phyloP scores from a whole-genome alignment of 2,888 invertebrate species.

The Sicus ferrugineus region DNA sequence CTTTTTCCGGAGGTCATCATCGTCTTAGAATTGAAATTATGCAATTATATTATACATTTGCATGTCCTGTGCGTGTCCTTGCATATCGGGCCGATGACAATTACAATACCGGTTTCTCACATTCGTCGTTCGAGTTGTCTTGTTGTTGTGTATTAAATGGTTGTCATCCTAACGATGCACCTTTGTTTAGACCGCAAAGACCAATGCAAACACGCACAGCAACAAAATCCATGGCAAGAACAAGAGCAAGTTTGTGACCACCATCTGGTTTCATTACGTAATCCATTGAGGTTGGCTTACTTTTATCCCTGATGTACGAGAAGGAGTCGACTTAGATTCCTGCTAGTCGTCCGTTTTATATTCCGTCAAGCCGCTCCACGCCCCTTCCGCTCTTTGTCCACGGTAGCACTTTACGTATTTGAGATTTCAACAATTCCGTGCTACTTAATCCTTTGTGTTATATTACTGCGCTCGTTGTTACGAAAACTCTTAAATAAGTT shows the following conservation, averaged over 20 bases:
- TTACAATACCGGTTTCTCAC: not conserved
- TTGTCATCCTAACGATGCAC: not conserved
- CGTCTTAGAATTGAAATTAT: too few species aligned
- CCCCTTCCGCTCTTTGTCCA: not conserved
- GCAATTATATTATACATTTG: too few species aligned
- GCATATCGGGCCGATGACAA: constrained; percentile 23
- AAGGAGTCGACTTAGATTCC: not conserved
- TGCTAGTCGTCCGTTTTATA: not conserved
- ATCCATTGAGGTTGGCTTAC: not conserved
- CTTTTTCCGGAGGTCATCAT: too few species aligned
- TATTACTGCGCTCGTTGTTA: constrained; percentile 19
- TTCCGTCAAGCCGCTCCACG: not conserved
- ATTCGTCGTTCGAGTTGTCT: not conserved
- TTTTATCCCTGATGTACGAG: too few species aligned
- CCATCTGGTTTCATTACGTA: constrained; percentile 1
- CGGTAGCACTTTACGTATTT: constrained; percentile 10
- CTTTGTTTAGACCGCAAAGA: not conserved
- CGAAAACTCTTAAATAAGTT: constrained; percentile 14
- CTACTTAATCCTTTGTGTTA: constrained; percentile 23
- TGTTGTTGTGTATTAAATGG: not conserved
- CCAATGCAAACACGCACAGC: not conserved
- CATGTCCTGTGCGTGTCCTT: constrained; percentile 7
- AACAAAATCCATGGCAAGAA: not conserved
- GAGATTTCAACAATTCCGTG: constrained; percentile 15
- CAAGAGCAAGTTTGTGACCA: not conserved